Percentiles rank a stretch among this genome's conserved stretches.
Evolutionary conservation across 2,888 invertebrate genomes (phyloP).

Genomic region (Andrena haemorrhoa): DNA sequence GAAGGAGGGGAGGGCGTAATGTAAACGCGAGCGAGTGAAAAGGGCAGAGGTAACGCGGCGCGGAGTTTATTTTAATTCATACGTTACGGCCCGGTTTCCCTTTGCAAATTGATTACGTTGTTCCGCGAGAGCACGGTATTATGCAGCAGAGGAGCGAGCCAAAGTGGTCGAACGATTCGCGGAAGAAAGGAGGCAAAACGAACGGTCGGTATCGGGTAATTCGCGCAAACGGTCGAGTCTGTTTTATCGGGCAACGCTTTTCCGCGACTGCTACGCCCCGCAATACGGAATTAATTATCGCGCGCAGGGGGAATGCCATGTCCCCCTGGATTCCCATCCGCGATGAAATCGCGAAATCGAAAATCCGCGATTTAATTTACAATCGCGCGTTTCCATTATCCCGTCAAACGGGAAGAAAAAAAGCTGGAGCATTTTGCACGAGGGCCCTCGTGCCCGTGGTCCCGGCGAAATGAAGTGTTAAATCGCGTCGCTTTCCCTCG

Average conservation of each 20-base stretch:
- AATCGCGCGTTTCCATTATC: conserved; percentile 35
- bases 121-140: background rate
- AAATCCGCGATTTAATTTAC: conserved; percentile 41
- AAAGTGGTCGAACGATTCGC: background rate
- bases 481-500: conserved; percentile 37
- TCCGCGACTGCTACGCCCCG: background rate
- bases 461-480: conserved; percentile 48
- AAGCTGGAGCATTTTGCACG: conserved; percentile 14
- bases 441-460: conserved; percentile 27
- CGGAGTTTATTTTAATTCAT: conserved; percentile 65
- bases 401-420: conserved; percentile 22
- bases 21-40: conserved; percentile 44
- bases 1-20: conserved; percentile 27
- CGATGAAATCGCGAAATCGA: conserved; percentile 27
- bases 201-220: background rate
- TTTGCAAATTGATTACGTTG: conserved; percentile 9
- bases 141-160: background rate
- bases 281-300: conserved; percentile 33
- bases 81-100: conserved; percentile 23
- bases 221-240: background rate
- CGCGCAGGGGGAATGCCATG: conserved; percentile 2
- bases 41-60: conserved; percentile 46
- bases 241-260: background rate
- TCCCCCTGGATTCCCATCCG: background rate
- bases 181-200: background rate